A percentile compares a stretch with the other conserved stretches of the same genome.
Evolutionary conservation across 2,113 vertebrate genomes (phyloP).

Genomic region (Centrocercus urophasianus): DNA sequence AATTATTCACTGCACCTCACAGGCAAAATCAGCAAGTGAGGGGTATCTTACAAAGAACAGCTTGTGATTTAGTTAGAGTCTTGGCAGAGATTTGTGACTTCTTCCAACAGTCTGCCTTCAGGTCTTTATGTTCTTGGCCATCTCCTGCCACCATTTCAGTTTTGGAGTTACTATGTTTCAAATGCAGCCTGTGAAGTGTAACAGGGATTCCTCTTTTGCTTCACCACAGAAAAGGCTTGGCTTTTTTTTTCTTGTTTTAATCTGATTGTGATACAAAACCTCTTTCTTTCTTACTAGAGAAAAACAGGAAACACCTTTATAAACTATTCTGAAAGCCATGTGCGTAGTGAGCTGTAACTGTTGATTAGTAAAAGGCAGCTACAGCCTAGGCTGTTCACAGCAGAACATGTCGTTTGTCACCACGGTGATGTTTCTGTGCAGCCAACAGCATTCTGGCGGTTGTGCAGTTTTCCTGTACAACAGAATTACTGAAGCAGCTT

Average conservation of each 20-base stretch:
- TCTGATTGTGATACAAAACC: constrained; percentile 61
- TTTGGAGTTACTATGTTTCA: neutral
- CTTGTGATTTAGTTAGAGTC: neutral
- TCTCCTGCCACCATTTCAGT: neutral
- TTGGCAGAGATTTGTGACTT: neutral
- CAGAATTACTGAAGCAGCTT: neutral
- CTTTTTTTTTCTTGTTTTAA: constrained; percentile 55
- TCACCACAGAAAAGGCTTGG: constrained; percentile 53
- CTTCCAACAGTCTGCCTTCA: neutral
- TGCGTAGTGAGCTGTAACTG: constrained; percentile 33
- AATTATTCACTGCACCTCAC: neutral
- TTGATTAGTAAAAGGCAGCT: constrained; percentile 33
- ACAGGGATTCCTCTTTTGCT: constrained; percentile 56
- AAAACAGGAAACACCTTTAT: constrained; percentile 85
- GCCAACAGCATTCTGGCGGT: neutral
- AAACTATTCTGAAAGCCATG: constrained; percentile 28
- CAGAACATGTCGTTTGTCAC: neutral
- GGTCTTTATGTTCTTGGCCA: neutral
- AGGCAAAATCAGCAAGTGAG: neutral
- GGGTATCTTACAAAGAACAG: neutral
- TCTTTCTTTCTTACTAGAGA: constrained; percentile 63
- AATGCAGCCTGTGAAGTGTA: neutral
- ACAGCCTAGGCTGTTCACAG: neutral
- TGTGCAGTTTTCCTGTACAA: neutral
- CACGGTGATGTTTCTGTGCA: neutral